Base-by-base conservation (phyloP, 2,888 invertebrate species). In the Stenodera caucasica region DNA sequence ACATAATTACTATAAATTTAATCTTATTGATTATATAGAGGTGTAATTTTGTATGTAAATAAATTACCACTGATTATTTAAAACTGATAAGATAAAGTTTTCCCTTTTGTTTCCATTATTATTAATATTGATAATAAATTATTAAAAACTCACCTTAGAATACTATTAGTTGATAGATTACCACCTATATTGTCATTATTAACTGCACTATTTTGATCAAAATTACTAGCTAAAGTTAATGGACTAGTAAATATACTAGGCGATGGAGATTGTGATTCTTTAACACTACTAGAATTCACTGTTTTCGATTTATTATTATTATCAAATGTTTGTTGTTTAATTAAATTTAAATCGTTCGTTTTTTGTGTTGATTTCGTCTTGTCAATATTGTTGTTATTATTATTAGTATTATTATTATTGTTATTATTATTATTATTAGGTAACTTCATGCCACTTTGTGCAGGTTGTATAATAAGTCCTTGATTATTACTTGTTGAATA, bases 121-220 rank as follows among this genome's bases (percentile, higher is more conserved):
- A 26, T 26, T 32, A 32, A 7, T 15, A 21, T 18, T 45, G 9
- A 12, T 9, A 45, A 4, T 26, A 26, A 26, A 26, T 26, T 4
- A 26, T 4, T 3, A 40, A 21, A 18, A 21, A 67, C 76, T 80
- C 74, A 82, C 82, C 82, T 82, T 73, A 82, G 77, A 71, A 82
- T 82, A 74, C 82, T 82, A 74, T 81, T 81, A 64, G 81, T 76
- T 62, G 82, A 82, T 78, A 84, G 64, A 69, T 73, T 73, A 61
- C 73, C 70, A 61, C 70, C 71, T 65, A 74, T 73, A 66, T 72
- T 72, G 65, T 67, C 69, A 67, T 76, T 75, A 60, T 75, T 70
- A 45, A 68, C 69, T 21, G 56, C 59, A 60, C 49, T 63, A 63
- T 67, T 64, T 61, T 71, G 74, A 32, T 72, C 75, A 55, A 76